Percentiles rank a stretch among this genome's conserved stretches.
These are phyloP conservation scores for Strix aluco DNA, from an alignment of 2,113 vertebrate species.

Conservation along the genomic window DNA sequence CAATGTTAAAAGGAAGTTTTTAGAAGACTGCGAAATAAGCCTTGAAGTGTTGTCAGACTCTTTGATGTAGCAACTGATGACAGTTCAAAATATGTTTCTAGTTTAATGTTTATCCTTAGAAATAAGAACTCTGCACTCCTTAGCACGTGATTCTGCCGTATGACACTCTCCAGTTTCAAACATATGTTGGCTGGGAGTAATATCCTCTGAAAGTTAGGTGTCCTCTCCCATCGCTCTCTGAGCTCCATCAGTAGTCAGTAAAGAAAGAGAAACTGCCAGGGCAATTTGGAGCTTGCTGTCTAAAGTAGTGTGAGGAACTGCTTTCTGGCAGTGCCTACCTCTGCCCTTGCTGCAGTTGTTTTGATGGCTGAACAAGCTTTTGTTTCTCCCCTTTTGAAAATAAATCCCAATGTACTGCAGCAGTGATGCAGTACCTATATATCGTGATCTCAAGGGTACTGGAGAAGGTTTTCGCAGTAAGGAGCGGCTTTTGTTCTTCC, in stretches of 20 bases:
- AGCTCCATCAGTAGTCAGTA: neutral
- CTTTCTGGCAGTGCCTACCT: neutral
- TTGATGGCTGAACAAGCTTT: constrained; percentile 4
- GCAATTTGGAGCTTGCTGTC: neutral
- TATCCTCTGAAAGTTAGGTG: neutral
- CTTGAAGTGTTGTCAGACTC: constrained; percentile 33
- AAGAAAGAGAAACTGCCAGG: neutral
- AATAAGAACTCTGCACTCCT: neutral
- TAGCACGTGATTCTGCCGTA: neutral
- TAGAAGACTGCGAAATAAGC: constrained; percentile 12
- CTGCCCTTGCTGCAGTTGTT: neutral
- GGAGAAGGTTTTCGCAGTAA: constrained; percentile 6
- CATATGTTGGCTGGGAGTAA: neutral
- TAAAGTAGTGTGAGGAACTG: neutral
- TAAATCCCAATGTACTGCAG: neutral
- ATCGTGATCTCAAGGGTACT: neutral
- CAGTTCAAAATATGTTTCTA: constrained; percentile 49
- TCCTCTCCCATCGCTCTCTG: neutral
- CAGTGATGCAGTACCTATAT: neutral
- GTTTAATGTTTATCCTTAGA: constrained; percentile 39
- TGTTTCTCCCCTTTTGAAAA: neutral
- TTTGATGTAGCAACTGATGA: constrained; percentile 39
- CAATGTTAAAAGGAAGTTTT: neutral
- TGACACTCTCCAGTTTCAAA: neutral
- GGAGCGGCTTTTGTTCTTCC: constrained; percentile 27